phyloP scores from a whole-genome alignment of 2,797 vertebrate genomes.

The Siniperca obscura region DNA sequence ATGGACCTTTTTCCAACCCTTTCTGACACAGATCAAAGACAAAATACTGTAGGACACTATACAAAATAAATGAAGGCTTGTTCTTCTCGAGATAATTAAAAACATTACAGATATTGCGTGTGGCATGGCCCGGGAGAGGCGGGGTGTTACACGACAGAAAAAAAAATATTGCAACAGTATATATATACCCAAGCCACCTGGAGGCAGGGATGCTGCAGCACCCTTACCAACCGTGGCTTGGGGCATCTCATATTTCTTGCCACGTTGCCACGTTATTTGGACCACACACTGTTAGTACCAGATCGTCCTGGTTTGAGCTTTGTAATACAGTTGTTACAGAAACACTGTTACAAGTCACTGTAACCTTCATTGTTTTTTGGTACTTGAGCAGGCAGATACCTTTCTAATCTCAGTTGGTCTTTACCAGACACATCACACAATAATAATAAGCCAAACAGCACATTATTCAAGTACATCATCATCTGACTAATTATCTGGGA shows the following conservation, averaged over 20 bases:
- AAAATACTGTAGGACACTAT: neutral
- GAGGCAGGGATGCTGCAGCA: no score
- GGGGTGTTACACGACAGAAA: no score
- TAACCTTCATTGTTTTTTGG: neutral
- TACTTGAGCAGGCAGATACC: neutral
- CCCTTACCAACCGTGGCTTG: neutral
- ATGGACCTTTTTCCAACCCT: neutral
- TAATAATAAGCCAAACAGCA: neutral
- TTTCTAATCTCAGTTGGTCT: neutral
- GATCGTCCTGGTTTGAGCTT: neutral
- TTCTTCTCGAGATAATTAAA: neutral
- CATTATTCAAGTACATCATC: neutral
- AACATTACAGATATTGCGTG: neutral
- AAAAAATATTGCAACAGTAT: neutral
- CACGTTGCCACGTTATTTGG: neutral
- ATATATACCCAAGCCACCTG: no score
- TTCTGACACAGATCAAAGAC: neutral
- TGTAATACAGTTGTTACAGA: neutral
- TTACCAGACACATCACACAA: neutral
- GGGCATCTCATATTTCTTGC: neutral
- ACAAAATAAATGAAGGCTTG: neutral
- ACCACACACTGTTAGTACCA: neutral
- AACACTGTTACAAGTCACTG: no score
- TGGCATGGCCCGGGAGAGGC: no score
- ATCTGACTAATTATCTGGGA: slow-evolving; percentile 53